Evolutionary conservation across 2,888 invertebrate species (phyloP).

Genomic region (Sussaba pulchella): DNA sequence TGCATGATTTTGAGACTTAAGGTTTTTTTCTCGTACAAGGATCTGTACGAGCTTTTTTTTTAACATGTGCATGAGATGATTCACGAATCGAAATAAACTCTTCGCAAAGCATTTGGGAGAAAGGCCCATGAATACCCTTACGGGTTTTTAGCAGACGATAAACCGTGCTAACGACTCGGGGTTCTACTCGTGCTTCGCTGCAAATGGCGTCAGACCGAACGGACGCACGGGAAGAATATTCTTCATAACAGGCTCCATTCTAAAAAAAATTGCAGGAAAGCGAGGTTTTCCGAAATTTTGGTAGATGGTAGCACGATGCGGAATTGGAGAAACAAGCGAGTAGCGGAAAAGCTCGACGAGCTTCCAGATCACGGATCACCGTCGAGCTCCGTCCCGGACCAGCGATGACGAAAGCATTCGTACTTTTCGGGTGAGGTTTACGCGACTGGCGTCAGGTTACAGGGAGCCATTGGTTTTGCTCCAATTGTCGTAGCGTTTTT

Average conservation of each 20-base stretch:
- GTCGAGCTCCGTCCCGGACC: not conserved
- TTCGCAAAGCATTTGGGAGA: slow-evolving; percentile 12
- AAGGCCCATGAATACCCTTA: slow-evolving; percentile 19
- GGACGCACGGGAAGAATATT: slow-evolving; percentile 1
- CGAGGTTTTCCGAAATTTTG: slow-evolving; percentile 1
- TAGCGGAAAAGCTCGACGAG: slow-evolving; percentile 19
- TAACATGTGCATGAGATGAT: slow-evolving; percentile 34
- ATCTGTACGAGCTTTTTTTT: slow-evolving; percentile 37
- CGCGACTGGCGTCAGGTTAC: slow-evolving; percentile 21
- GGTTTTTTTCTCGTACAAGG: slow-evolving; percentile 13
- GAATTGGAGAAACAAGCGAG: slow-evolving; percentile 2
- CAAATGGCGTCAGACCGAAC: not conserved
- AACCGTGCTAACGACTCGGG: not conserved
- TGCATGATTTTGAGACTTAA: not conserved
- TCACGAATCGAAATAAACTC: slow-evolving; percentile 56
- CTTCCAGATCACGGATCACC: slow-evolving; percentile 5
- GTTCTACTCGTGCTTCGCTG: not conserved
- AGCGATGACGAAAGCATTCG: slow-evolving; percentile 6
- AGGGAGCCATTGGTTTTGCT: not conserved
- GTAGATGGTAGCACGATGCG: slow-evolving; percentile 56
- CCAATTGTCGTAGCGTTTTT: slow-evolving; percentile 19
- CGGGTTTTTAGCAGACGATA: not conserved
- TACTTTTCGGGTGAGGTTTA: not conserved
- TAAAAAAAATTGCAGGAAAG: slow-evolving; percentile 11
- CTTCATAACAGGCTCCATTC: not conserved